Evolutionary conservation across 2,797 vertebrate genomes (phyloP).

Genomic region (Sebastes minor): DNA sequence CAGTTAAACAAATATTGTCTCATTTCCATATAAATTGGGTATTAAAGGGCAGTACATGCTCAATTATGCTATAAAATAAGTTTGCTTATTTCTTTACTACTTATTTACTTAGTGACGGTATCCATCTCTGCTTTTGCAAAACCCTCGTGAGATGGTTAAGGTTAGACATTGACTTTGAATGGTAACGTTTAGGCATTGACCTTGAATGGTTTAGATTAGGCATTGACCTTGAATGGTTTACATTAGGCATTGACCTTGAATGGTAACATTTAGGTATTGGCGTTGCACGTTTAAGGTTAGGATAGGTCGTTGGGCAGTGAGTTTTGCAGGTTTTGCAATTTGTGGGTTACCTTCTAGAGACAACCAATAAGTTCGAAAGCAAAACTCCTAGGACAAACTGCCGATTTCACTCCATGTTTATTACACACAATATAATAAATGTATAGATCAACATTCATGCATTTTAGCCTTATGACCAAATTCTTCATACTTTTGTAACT

Average conservation of each 20-base stretch:
- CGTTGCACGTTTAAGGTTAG: too few relatives aligned
- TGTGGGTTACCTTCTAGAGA: too few relatives aligned
- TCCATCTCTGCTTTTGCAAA: not conserved
- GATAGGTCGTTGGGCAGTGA: too few relatives aligned
- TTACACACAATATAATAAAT: not conserved
- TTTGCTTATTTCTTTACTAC: not conserved
- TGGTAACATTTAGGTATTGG: too few relatives aligned
- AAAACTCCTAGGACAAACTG: not conserved
- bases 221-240: too few relatives aligned
- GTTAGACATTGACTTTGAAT: too few relatives aligned
- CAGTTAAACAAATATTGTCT: constrained; percentile 32
- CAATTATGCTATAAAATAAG: constrained; percentile 7
- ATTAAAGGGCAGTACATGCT: constrained; percentile 1
- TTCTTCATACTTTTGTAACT: not conserved
- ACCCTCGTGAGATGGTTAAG: too few relatives aligned
- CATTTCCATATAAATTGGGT: constrained; percentile 63
- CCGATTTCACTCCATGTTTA: not conserved
- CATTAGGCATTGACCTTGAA: too few relatives aligned
- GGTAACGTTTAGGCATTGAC: too few relatives aligned
- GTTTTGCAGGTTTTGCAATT: too few relatives aligned
- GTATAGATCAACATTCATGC: not conserved
- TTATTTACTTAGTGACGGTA: not conserved
- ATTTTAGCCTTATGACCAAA: not conserved
- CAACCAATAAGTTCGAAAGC: not conserved
- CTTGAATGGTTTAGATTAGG: too few relatives aligned